Percentiles rank a stretch among this genome's conserved stretches.
Evolutionary conservation across 2,888 invertebrate species (phyloP).

Genomic region (Clunio marinus): DNA sequence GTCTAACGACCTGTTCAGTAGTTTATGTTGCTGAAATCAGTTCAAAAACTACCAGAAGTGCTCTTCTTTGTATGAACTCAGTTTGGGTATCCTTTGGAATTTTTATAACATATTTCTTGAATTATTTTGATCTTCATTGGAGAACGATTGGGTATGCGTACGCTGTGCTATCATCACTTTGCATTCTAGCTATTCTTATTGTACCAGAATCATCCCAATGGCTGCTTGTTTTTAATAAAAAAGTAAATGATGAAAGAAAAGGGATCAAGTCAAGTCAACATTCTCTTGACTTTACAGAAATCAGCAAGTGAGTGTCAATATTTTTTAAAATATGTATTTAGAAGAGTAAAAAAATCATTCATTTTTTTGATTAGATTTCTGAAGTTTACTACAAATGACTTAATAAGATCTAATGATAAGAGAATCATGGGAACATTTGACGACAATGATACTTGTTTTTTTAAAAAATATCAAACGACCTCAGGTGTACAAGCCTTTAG

Average conservation of each 20-base stretch:
- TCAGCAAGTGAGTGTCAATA: slow-evolving; percentile 45
- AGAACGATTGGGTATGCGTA: slow-evolving; percentile 52
- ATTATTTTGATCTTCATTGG: slow-evolving; percentile 53
- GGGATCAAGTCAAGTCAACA: slow-evolving; percentile 47
- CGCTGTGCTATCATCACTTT: slow-evolving; percentile 47
- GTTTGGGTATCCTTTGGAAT: slow-evolving; percentile 59
- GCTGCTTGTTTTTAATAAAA: slow-evolving; percentile 51
- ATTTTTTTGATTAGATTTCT: slow-evolving; percentile 15
- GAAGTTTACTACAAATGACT: background rate
- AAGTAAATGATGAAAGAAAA: slow-evolving; percentile 43
- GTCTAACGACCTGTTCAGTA: slow-evolving; percentile 54
- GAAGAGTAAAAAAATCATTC: background rate
- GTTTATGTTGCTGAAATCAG: slow-evolving; percentile 59
- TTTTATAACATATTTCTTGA: slow-evolving; percentile 54
- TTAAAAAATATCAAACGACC: slow-evolving; percentile 45
- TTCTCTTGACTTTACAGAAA: slow-evolving; percentile 53
- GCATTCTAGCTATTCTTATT: slow-evolving; percentile 48
- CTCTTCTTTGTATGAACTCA: slow-evolving; percentile 56
- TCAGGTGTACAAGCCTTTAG: slow-evolving; percentile 54
- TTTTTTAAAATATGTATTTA: too few species aligned
- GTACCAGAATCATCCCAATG: slow-evolving; percentile 59
- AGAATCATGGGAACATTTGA: too few species aligned
- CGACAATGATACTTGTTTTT: too few species aligned
- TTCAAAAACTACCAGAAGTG: slow-evolving; percentile 54
- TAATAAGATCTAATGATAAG: too few species aligned